Conservation (phyloP, 1,140 invertebrate genomes). For the Aphis craccivora region DNA sequence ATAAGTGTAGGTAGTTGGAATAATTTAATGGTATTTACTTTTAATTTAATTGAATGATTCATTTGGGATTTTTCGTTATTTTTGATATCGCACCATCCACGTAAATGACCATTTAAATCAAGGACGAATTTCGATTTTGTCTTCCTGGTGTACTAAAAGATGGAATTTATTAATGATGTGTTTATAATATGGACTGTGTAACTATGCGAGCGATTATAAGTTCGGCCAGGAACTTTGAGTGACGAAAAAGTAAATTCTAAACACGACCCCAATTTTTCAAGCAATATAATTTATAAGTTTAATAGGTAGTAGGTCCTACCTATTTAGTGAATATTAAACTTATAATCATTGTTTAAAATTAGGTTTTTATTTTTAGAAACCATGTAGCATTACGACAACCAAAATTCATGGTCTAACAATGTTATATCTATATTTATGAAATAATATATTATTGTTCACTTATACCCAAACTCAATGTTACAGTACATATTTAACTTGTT, state of each 20-base stretch:
- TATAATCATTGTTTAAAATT: neutral
- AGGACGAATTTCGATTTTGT: neutral
- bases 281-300: neutral
- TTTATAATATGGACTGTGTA: neutral
- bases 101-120: conserved; percentile 8
- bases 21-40: conserved; percentile 36
- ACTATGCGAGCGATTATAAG: neutral
- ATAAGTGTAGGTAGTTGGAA: neutral
- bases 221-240: neutral
- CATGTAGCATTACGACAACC: no score
- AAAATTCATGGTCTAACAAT: no score
- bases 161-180: neutral
- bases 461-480: no score
- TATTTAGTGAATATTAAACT: neutral
- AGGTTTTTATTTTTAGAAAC: neutral
- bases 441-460: no score
- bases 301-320: neutral
- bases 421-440: no score
- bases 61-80: conserved; percentile 35
- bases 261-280: neutral
- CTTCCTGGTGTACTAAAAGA: neutral
- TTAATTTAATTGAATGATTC: conserved; percentile 19
- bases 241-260: neutral
- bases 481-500: no score
- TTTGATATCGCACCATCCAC: neutral